phyloP scores from a whole-genome alignment of 2,113 vertebrate genomes.

The Ursus arctos region DNA sequence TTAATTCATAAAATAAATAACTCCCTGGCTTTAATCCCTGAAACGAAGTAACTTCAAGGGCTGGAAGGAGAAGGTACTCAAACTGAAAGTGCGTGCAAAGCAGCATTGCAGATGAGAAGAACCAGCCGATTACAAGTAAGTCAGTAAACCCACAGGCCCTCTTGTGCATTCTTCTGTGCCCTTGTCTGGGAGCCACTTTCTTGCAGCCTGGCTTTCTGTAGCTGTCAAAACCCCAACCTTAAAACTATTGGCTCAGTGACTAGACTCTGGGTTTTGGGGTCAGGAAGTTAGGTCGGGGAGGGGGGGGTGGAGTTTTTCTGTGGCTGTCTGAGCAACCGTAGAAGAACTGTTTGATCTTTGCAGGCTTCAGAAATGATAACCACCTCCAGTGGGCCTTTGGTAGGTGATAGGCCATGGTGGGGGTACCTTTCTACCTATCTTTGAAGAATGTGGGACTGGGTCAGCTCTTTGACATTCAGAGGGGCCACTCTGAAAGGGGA shows the following conservation, averaged over 20 bases:
- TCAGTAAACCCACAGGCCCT: not conserved
- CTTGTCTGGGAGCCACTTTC: slow-evolving; percentile 44
- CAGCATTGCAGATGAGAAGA: not conserved
- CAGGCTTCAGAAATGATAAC: slow-evolving; percentile 70
- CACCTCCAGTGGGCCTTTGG: slow-evolving; percentile 59
- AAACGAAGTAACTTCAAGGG: not conserved
- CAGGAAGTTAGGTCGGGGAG: slow-evolving; percentile 87
- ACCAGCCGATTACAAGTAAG: not conserved
- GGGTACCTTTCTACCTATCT: not conserved
- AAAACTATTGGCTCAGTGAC: slow-evolving; percentile 80
- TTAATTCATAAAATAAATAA: not conserved
- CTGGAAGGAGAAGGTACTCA: not conserved
- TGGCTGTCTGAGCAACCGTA: slow-evolving; percentile 77
- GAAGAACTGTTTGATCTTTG: slow-evolving; percentile 85
- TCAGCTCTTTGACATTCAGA: slow-evolving; percentile 51
- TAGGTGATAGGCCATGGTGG: not conserved
- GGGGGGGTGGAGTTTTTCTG: slow-evolving; percentile 84
- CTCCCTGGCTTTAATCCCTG: not conserved
- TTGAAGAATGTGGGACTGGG: slow-evolving; percentile 17
- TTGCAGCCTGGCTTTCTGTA: slow-evolving; percentile 69
- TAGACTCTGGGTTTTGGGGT: slow-evolving; percentile 83
- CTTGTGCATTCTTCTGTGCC: not conserved
- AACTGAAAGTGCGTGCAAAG: not conserved
- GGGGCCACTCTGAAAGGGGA: not conserved
- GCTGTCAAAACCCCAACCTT: slow-evolving; percentile 73